phyloP scores from a whole-genome alignment of 2,113 vertebrate genomes.

The Cyanistes caeruleus region DNA sequence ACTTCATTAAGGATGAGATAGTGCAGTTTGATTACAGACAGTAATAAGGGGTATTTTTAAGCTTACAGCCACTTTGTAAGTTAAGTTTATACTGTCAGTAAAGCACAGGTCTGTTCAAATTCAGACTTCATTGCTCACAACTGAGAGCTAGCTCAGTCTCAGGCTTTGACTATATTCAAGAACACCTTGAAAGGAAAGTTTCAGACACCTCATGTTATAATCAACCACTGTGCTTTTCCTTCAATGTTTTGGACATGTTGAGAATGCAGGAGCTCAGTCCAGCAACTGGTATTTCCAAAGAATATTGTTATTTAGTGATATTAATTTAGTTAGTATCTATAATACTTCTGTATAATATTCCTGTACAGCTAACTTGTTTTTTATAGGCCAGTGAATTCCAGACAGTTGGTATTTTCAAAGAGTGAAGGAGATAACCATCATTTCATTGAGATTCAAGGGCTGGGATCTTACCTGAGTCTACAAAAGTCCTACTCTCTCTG shows the following conservation, averaged over 20 bases:
- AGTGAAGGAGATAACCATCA: not conserved
- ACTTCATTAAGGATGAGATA: slow-evolving; percentile 3
- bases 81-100: not conserved
- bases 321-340: not conserved
- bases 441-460: not conserved
- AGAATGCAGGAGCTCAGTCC: not conserved
- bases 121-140: not conserved
- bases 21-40: not conserved
- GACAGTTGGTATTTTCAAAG: not conserved
- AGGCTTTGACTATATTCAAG: not conserved
- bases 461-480: not conserved
- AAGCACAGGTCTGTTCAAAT: not conserved
- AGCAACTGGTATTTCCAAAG: not conserved
- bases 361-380: not conserved
- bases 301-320: not conserved
- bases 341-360: not conserved
- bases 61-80: not conserved
- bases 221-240: not conserved
- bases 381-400: not conserved
- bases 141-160: not conserved
- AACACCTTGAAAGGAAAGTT: not conserved
- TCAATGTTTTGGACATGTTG: not conserved
- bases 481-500: not conserved
- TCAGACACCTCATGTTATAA: not conserved
- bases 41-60: not conserved